phyloP scores from a whole-genome alignment of 2,113 vertebrate genomes.

The Microtus oregoni region DNA sequence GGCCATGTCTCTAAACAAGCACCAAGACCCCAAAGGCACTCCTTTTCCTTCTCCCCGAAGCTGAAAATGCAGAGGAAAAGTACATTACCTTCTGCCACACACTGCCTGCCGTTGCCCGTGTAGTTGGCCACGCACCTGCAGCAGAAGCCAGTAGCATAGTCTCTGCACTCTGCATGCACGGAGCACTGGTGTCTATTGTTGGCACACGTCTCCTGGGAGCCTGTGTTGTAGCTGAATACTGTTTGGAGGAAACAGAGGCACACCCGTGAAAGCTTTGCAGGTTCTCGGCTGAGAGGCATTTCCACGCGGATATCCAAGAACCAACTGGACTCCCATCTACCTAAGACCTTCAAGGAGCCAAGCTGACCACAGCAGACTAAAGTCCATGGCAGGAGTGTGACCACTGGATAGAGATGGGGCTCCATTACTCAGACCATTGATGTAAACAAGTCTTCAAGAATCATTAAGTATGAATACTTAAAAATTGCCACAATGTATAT shows the following conservation, averaged over 20 bases:
- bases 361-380: background rate
- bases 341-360: background rate
- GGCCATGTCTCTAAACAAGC: background rate
- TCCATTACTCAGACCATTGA: background rate
- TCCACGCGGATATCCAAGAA: rapidly evolving
- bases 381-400: rapidly evolving
- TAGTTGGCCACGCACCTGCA: conserved; percentile 94
- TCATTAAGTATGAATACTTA: background rate
- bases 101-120: conserved; percentile 95
- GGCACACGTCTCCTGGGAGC: conserved; percentile 89
- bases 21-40: background rate
- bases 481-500: background rate
- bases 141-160: conserved; percentile 93
- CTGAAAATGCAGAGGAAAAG: background rate
- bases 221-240: conserved; percentile 95
- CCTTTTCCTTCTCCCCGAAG: background rate
- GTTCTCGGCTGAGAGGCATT: rapidly evolving
- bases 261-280: rapidly evolving
- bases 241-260: conserved; percentile 31
- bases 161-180: conserved; percentile 92
- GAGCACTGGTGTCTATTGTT: conserved; percentile 94
- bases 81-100: conserved; percentile 93
- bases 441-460: background rate
- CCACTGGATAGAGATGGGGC: too few species aligned
- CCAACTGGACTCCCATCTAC: background rate